phyloP scores from a whole-genome alignment of 2,113 vertebrate species.

The Antechinus flavipes region DNA sequence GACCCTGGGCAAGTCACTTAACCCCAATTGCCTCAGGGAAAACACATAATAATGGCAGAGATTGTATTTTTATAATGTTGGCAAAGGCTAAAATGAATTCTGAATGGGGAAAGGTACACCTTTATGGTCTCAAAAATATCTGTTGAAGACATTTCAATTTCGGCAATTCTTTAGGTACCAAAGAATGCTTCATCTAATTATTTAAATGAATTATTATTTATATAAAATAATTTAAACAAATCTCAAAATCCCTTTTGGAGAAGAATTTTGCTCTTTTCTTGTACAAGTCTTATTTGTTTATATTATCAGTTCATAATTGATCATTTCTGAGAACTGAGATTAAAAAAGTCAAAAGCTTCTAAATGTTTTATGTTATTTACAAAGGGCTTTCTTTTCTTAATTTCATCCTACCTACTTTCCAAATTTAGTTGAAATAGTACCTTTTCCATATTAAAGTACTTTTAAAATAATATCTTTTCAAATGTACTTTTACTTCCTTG shows the following conservation, averaged over 20 bases:
- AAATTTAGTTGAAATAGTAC: not conserved
- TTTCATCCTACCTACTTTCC: not conserved
- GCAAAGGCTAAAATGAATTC: not conserved
- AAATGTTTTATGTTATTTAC: not conserved
- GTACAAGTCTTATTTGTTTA: not conserved
- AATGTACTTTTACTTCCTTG: not conserved
- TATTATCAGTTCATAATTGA: not conserved
- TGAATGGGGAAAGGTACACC: not conserved
- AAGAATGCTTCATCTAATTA: not conserved
- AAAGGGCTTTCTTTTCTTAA: not conserved
- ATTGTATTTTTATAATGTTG: not conserved
- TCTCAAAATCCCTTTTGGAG: not conserved
- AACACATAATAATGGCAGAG: not conserved
- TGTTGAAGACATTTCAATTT: not conserved
- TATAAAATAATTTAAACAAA: not conserved
- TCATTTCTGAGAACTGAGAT: not conserved
- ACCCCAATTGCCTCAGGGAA: too few species aligned
- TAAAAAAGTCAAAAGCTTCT: not conserved
- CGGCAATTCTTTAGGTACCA: not conserved
- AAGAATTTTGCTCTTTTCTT: not conserved
- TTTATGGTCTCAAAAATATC: not conserved
- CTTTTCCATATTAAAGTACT: not conserved
- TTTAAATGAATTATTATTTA: not conserved
- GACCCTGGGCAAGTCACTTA: too few species aligned
- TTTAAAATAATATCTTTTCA: not conserved